phyloP scores from a whole-genome alignment of 2,888 invertebrate species.

The Megamerina dolium region DNA sequence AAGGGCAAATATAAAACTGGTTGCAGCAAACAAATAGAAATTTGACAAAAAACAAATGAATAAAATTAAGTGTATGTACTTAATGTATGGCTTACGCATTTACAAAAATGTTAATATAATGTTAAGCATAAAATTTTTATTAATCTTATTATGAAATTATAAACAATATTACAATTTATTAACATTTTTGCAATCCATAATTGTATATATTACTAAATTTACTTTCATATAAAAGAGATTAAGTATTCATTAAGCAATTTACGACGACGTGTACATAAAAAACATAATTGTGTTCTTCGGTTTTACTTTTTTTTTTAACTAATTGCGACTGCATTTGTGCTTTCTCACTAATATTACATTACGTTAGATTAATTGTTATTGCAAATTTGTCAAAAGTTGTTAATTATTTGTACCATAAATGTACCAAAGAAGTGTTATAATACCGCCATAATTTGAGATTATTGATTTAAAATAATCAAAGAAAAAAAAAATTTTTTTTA shows the following conservation, averaged over 20 bases:
- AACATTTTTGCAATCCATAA: conserved; percentile 15
- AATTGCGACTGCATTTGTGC: too few relatives aligned
- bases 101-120: conserved; percentile 2
- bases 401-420: too few relatives aligned
- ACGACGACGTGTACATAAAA: conserved; percentile 44
- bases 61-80: not conserved
- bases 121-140: conserved; percentile 1
- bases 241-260: conserved; percentile 28
- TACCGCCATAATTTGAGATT: too few relatives aligned
- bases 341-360: not conserved
- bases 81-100: not conserved
- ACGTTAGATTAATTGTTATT: not conserved
- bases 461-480: too few relatives aligned
- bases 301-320: not conserved
- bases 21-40: conserved; percentile 13
- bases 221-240: conserved; percentile 10
- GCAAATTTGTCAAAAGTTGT: too few relatives aligned
- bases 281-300: conserved; percentile 30
- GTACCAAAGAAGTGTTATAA: too few relatives aligned
- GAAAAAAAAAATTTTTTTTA: too few relatives aligned
- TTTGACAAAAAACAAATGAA: not conserved
- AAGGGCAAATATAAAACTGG: too few relatives aligned
- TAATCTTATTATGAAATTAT: not conserved
- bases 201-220: not conserved
- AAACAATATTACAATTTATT: conserved; percentile 9